phyloP scores from a whole-genome alignment of 2,888 invertebrate species.

The Panorpa germanica region DNA sequence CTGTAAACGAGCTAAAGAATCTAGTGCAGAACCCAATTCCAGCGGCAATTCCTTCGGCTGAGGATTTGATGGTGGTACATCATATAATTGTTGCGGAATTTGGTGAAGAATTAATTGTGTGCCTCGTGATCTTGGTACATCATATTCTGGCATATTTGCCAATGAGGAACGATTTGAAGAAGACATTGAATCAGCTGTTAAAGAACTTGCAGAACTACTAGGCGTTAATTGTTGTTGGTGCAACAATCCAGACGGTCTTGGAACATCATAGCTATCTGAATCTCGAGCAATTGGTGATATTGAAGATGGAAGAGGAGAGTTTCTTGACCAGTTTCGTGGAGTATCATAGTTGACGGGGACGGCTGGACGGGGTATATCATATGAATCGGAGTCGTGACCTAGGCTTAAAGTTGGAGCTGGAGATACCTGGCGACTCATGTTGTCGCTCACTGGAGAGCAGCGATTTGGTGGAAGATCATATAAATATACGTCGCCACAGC shows the following conservation, averaged over 20 bases:
- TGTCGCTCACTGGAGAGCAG: constrained; percentile 18
- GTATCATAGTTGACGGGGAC: constrained; percentile 33
- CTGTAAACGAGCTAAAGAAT: constrained; percentile 53
- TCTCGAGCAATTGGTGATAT: constrained; percentile 21
- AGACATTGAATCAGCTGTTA: constrained; percentile 37
- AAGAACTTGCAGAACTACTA: constrained; percentile 44
- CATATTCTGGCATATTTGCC: constrained; percentile 46
- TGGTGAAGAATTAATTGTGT: constrained; percentile 16
- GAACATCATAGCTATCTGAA: constrained; percentile 44
- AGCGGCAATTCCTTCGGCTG: constrained; percentile 43
- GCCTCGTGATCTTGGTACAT: constrained; percentile 36
- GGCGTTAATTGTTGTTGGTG: constrained; percentile 37
- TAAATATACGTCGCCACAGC: constrained; percentile 51
- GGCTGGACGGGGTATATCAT: constrained; percentile 42
- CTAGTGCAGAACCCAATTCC: constrained; percentile 56
- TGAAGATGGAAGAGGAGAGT: constrained; percentile 13
- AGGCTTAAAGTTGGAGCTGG: no score
- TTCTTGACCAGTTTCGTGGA: constrained; percentile 28
- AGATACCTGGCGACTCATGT: constrained; percentile 20
- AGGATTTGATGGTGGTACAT: constrained; percentile 17
- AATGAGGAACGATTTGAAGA: constrained; percentile 32
- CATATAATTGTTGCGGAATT: constrained; percentile 11
- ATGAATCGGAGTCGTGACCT: constrained; percentile 19
- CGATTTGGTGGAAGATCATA: constrained; percentile 35
- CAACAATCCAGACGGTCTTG: constrained; percentile 28